Conservation (phyloP, 2,113 vertebrate species). For the Acrocephalus kingi region DNA sequence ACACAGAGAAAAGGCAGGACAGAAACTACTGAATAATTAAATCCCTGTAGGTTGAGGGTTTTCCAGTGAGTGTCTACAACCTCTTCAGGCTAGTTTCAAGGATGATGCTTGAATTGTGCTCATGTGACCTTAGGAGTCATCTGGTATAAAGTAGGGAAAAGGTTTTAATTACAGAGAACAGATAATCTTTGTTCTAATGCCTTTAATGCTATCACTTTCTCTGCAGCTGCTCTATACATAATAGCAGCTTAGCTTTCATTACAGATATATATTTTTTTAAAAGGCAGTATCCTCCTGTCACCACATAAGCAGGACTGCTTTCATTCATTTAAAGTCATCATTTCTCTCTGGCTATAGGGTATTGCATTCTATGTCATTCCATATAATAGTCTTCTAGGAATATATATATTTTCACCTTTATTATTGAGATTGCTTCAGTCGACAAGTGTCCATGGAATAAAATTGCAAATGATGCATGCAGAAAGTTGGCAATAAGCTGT, state of each 20-base stretch:
- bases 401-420: background rate
- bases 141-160: background rate
- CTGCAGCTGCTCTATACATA: conserved; percentile 51
- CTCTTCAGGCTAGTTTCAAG: conserved; percentile 12
- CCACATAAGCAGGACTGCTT: background rate
- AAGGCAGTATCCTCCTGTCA: conserved; percentile 5
- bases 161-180: conserved; percentile 66
- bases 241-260: conserved; percentile 53
- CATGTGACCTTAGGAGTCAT: conserved; percentile 22
- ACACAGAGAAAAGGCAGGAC: background rate
- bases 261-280: background rate
- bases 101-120: conserved; percentile 7
- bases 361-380: background rate
- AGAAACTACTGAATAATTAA: conserved; percentile 13
- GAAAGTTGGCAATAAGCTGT: background rate
- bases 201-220: conserved; percentile 61
- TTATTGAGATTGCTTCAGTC: background rate
- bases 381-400: background rate
- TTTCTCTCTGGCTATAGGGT: background rate
- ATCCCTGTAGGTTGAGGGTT: background rate
- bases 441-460: background rate
- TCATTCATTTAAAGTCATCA: conserved; percentile 12
- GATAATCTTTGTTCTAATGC: conserved; percentile 64
- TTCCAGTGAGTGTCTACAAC: background rate
- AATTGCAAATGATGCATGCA: background rate